Evolutionary conservation across 1,140 invertebrate species (phyloP).

Genomic region (Cydia strobilella): DNA sequence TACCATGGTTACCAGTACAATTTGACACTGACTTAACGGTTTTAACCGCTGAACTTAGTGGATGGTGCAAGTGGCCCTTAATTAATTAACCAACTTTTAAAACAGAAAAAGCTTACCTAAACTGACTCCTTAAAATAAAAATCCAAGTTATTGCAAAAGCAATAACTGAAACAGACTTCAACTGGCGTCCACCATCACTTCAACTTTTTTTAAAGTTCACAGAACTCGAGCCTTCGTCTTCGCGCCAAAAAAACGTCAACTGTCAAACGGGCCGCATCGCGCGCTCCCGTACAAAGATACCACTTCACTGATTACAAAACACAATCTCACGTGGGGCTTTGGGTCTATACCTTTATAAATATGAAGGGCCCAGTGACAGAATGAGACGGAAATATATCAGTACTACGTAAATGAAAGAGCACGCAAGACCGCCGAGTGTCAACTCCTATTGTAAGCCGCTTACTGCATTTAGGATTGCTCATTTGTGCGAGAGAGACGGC

Average conservation of each 20-base stretch:
- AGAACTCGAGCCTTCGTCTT: constrained; percentile 49
- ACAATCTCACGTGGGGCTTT: constrained; percentile 76
- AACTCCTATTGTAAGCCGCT: constrained; percentile 74
- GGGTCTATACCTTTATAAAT: constrained; percentile 70
- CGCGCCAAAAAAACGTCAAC: constrained; percentile 78
- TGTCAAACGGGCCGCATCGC: constrained; percentile 74
- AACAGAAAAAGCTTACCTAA: constrained; percentile 50
- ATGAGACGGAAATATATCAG: constrained; percentile 58
- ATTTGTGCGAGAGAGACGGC: constrained; percentile 70
- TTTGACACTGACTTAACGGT: too few relatives aligned
- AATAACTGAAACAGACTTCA: constrained; percentile 72
- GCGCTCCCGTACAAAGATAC: constrained; percentile 70
- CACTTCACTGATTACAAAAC: constrained; percentile 79
- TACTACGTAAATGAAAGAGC: constrained; percentile 55
- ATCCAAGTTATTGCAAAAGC: constrained; percentile 74
- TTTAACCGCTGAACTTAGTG: too few relatives aligned
- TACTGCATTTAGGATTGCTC: constrained; percentile 71
- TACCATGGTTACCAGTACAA: too few relatives aligned
- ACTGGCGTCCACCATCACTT: constrained; percentile 69
- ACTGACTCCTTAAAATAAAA: constrained; percentile 52
- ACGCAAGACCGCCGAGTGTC: constrained; percentile 46
- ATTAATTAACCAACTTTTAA: not conserved
- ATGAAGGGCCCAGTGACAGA: constrained; percentile 57
- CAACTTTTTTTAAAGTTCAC: constrained; percentile 46
- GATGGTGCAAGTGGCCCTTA: too few relatives aligned